A percentile compares a stretch with the other conserved stretches of the same genome.
phyloP scores from a whole-genome alignment of 2,888 invertebrate species.

The Himalopsyche japonica region DNA sequence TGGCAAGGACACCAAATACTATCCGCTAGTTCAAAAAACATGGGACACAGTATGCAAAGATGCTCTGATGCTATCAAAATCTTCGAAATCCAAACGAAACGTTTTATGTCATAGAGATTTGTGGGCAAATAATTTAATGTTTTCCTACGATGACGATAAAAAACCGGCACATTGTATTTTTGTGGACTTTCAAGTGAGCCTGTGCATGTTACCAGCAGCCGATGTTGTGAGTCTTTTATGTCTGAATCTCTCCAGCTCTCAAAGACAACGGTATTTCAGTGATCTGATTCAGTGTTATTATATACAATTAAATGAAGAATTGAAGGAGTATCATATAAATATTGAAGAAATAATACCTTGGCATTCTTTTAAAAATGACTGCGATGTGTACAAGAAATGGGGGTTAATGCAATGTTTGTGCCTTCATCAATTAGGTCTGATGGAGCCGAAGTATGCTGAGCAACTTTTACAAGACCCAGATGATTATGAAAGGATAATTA shows the following conservation, averaged over 20 bases:
- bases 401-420: conserved; percentile 17
- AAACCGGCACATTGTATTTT: conserved; percentile 43
- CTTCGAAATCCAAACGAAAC: conserved; percentile 38
- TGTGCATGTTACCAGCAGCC: conserved; percentile 48
- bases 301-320: neutral
- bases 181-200: conserved; percentile 49
- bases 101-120: conserved; percentile 43
- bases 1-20: conserved; percentile 8
- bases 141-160: conserved; percentile 37
- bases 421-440: conserved; percentile 21
- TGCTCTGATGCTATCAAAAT: conserved; percentile 12
- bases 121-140: conserved; percentile 44
- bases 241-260: conserved; percentile 43
- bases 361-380: neutral
- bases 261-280: conserved; percentile 22
- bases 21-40: neutral
- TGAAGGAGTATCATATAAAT: conserved; percentile 4
- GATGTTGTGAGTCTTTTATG: conserved; percentile 47
- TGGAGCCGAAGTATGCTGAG: conserved; percentile 40
- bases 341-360: conserved; percentile 9
- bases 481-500: conserved; percentile 49
- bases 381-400: conserved; percentile 22
- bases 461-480: conserved; percentile 46
- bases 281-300: conserved; percentile 29
- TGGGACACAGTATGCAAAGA: conserved; percentile 13